Evolutionary conservation across 1,140 invertebrate species (phyloP).

Genomic region (Rhagoletis pomonella): DNA sequence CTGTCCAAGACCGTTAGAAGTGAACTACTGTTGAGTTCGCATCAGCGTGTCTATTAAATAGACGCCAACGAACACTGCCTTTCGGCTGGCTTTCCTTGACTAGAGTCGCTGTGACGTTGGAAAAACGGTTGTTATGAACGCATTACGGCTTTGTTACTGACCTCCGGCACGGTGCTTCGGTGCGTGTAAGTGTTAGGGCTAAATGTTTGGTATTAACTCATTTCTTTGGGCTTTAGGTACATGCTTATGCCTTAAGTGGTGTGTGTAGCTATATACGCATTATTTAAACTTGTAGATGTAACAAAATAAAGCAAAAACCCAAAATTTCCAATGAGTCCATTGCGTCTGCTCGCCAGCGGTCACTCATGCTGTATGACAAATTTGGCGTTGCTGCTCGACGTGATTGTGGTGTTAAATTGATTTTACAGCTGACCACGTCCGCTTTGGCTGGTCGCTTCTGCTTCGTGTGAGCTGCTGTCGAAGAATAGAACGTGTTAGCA

Average conservation of each 20-base stretch:
- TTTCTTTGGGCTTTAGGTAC: background rate
- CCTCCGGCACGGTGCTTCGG: background rate
- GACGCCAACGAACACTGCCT: background rate
- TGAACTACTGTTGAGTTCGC: background rate
- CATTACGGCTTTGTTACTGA: background rate
- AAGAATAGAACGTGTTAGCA: slow-evolving; percentile 30
- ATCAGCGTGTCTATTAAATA: slow-evolving; percentile 23
- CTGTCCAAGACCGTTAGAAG: slow-evolving; percentile 40
- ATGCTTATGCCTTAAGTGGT: too few species aligned
- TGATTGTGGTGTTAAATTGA: slow-evolving; percentile 36
- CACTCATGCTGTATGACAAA: slow-evolving; percentile 23
- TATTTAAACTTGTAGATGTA: background rate
- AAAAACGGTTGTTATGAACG: slow-evolving; percentile 19
- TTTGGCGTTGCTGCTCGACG: slow-evolving; percentile 27
- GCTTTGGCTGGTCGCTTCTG: background rate
- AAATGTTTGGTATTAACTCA: background rate
- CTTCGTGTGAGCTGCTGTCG: background rate
- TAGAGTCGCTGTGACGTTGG: background rate
- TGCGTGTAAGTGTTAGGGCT: too few species aligned
- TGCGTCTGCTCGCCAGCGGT: background rate
- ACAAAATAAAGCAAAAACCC: background rate
- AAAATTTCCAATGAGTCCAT: slow-evolving; percentile 39
- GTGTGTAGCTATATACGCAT: too few species aligned
- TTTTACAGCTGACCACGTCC: background rate
- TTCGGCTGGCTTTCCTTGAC: background rate